Evolutionary conservation across 2,888 invertebrate species (phyloP).

Genomic region (Dasypogon diadema): DNA sequence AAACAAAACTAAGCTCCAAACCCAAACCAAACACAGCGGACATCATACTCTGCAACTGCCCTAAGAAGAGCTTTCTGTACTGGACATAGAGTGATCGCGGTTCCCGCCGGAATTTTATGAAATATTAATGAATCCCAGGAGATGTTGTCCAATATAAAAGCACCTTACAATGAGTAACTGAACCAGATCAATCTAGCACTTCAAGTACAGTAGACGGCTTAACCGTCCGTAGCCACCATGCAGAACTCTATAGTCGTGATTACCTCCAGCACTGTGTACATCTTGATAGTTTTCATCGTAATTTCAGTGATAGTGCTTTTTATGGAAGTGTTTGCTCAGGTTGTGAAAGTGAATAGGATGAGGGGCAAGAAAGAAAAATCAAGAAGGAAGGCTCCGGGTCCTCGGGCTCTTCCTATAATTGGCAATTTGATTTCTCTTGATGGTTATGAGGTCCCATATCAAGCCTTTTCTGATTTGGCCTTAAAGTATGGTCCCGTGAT

Average conservation of each 20-base stretch:
- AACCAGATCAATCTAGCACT: constrained; percentile 1
- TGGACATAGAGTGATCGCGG: not conserved
- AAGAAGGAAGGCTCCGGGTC: constrained; percentile 69
- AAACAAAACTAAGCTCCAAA: no score
- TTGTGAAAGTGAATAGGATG: not conserved
- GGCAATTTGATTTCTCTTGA: constrained; percentile 73
- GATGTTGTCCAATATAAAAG: constrained; percentile 22
- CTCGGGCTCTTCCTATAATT: constrained; percentile 71
- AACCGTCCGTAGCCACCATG: constrained; percentile 1
- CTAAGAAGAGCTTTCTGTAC: no score
- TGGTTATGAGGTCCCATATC: constrained; percentile 73
- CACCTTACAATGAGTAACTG: not conserved
- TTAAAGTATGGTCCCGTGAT: constrained; percentile 71
- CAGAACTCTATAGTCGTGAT: constrained; percentile 22
- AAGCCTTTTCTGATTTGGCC: constrained; percentile 71
- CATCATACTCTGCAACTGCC: no score
- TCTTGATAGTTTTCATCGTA: not conserved
- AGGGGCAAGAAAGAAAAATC: not conserved
- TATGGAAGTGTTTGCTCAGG: constrained; percentile 6
- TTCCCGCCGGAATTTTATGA: not conserved
- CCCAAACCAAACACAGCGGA: no score
- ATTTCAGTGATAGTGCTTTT: constrained; percentile 8
- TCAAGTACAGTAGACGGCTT: not conserved
- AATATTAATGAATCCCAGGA: not conserved
- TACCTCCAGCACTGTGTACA: constrained; percentile 24